phyloP scores from a whole-genome alignment of 2,888 invertebrate genomes.

The Dynastes tityus region DNA sequence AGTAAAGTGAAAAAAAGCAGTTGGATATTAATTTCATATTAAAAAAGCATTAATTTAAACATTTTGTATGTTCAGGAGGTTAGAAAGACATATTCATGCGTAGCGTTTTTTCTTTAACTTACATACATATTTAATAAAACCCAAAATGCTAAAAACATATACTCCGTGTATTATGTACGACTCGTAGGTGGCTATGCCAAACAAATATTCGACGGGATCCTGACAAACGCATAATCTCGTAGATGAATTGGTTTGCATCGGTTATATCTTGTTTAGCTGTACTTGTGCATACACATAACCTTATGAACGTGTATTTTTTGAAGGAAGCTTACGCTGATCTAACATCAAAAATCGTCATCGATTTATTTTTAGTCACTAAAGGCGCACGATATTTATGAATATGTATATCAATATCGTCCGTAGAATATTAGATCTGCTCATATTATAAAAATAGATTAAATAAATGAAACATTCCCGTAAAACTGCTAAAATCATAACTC shows the following conservation, averaged over 20 bases:
- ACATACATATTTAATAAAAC: too few species aligned
- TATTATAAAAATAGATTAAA: constrained; percentile 21
- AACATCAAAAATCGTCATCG: background rate
- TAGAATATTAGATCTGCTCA: constrained; percentile 33
- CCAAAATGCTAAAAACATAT: too few species aligned
- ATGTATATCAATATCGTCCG: constrained; percentile 20
- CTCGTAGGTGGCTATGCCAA: too few species aligned
- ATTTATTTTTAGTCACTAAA: constrained; percentile 25
- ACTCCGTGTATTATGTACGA: too few species aligned
- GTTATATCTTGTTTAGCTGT: background rate
- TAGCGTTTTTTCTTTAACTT: too few species aligned
- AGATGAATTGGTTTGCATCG: background rate
- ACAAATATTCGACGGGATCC: background rate
- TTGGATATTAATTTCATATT: too few species aligned
- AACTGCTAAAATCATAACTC: background rate
- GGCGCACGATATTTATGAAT: constrained; percentile 26
- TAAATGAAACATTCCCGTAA: constrained; percentile 14
- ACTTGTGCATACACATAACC: background rate
- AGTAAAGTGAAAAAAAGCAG: too few species aligned
- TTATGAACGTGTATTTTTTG: background rate
- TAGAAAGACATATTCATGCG: too few species aligned
- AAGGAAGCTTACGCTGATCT: background rate
- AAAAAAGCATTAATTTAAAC: too few species aligned
- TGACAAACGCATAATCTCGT: background rate
- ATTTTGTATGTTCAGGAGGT: too few species aligned